phyloP scores from a whole-genome alignment of 2,113 vertebrate species.

The Actenoides hombroni region DNA sequence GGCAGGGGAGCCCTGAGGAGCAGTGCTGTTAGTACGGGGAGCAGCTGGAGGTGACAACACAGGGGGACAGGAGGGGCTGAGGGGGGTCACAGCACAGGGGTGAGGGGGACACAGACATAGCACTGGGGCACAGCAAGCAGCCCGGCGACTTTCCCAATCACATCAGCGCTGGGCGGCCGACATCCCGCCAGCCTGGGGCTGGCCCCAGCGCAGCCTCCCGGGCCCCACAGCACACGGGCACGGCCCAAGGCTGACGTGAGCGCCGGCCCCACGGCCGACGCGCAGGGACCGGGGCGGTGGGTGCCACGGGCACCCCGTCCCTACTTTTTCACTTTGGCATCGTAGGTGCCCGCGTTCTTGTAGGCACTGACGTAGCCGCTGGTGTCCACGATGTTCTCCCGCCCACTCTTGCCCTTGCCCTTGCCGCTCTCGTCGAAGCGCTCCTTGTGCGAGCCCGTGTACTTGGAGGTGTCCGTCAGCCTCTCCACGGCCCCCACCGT shows the following conservation, averaged over 20 bases:
- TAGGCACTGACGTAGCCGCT: conserved; percentile 92
- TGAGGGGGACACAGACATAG: not conserved
- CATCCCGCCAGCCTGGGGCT: not conserved
- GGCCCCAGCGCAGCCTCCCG: not conserved
- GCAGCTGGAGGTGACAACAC: not conserved
- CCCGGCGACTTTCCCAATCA: not conserved
- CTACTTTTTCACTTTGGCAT: conserved; percentile 85
- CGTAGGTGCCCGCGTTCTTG: conserved; percentile 90
- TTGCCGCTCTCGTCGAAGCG: conserved; percentile 89
- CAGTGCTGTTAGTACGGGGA: not conserved
- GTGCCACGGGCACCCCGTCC: not conserved
- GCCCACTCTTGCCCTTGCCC: conserved; percentile 88
- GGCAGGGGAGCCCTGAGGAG: not conserved
- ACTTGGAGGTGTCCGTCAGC: conserved; percentile 90
- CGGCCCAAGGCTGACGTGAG: not conserved
- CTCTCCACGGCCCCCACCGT: conserved; percentile 85
- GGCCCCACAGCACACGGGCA: not conserved
- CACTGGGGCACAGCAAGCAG: not conserved
- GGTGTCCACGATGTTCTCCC: conserved; percentile 88
- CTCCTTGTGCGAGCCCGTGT: conserved; percentile 93
- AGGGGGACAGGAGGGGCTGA: not conserved
- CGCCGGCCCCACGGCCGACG: not conserved
- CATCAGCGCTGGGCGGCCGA: not conserved
- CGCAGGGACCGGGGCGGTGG: not conserved
- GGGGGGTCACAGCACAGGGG: not conserved